Evolutionary conservation across 1,140 invertebrate species (phyloP).

Genomic region (Dolichoris vasculosae): DNA sequence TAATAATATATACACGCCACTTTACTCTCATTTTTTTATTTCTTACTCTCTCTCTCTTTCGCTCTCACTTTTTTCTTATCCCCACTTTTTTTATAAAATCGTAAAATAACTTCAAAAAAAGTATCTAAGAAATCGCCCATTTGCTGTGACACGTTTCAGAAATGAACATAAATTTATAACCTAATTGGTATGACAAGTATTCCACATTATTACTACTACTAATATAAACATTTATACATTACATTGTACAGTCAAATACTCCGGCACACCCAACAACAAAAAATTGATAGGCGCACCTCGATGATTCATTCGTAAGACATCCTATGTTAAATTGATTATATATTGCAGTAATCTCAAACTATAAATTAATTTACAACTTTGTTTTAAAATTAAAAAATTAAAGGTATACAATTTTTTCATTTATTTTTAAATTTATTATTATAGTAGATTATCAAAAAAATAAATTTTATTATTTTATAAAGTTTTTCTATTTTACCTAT

Average conservation of each 20-base stretch:
- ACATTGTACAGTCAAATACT: slow-evolving; percentile 66
- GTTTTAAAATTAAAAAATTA: slow-evolving; percentile 8
- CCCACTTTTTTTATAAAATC: slow-evolving; percentile 27
- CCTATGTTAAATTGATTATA: slow-evolving; percentile 47
- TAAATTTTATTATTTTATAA: no score
- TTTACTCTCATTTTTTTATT: slow-evolving; percentile 50
- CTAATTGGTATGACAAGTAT: slow-evolving; percentile 67
- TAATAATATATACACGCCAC: slow-evolving; percentile 62
- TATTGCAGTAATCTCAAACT: slow-evolving; percentile 14
- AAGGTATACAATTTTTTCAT: not conserved
- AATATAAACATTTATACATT: slow-evolving; percentile 75
- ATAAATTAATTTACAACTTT: not conserved
- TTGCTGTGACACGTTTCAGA: slow-evolving; percentile 27
- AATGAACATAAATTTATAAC: slow-evolving; percentile 50
- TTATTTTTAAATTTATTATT: not conserved
- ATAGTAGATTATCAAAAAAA: no score
- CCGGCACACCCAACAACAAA: not conserved
- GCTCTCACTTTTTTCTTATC: not conserved
- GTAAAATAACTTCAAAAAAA: slow-evolving; percentile 39
- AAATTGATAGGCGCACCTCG: slow-evolving; percentile 23
- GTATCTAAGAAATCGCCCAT: slow-evolving; percentile 41
- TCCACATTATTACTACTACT: slow-evolving; percentile 67
- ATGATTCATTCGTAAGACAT: slow-evolving; percentile 42
- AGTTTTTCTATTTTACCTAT: no score
- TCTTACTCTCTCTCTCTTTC: not conserved